These are phyloP conservation scores for Clarias laeviceps DNA, from an alignment of 2,797 vertebrate species.

Conservation along the genomic window DNA sequence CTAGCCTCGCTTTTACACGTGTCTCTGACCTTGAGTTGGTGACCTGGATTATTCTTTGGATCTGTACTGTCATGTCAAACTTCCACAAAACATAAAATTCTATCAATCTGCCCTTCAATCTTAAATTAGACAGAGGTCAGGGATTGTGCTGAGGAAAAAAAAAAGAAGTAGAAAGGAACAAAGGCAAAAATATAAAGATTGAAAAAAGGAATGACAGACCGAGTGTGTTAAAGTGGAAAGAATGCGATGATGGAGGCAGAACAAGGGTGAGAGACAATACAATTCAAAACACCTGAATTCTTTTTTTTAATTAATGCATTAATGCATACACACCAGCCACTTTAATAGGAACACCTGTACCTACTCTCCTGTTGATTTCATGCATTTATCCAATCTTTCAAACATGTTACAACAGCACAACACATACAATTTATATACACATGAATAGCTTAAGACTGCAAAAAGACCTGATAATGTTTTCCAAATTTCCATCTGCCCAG, in stretches of 20 bases:
- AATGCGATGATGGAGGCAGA: background rate
- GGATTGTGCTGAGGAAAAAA: too few relatives aligned
- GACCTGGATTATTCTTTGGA: slow-evolving; percentile 11
- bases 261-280: background rate
- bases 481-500: background rate
- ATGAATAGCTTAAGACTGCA: background rate
- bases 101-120: background rate
- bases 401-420: background rate
- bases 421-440: background rate
- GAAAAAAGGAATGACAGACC: background rate
- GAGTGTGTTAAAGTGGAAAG: background rate
- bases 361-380: background rate
- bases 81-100: background rate
- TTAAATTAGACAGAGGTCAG: background rate
- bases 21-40: slow-evolving; percentile 1
- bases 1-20: background rate
- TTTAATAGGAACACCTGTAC: background rate
- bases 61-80: background rate
- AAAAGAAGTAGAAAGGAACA: background rate
- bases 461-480: background rate
- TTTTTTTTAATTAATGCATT: background rate
- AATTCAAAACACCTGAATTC: background rate
- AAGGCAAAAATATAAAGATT: background rate
- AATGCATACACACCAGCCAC: background rate
- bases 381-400: background rate